Conservation (phyloP, 2,113 vertebrate genomes). For the Protomyctophum bolini region DNA sequence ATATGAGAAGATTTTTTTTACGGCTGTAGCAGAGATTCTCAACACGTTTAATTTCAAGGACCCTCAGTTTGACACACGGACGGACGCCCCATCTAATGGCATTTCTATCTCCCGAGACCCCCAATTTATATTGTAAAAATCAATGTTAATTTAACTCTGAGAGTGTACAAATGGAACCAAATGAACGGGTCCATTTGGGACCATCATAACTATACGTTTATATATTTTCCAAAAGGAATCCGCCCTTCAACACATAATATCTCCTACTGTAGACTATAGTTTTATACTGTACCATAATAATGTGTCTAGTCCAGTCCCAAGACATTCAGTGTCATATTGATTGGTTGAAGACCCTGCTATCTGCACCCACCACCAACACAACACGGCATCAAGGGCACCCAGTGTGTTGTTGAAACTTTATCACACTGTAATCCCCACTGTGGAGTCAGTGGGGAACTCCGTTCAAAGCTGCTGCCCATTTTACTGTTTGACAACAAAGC, state of each 20-base stretch:
- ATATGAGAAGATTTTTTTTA: no score
- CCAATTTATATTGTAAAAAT: no score
- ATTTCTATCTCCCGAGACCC: no score
- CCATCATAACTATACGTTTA: not conserved
- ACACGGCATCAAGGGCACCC: slow-evolving; percentile 28
- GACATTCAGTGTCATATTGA: not conserved
- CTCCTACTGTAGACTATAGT: not conserved
- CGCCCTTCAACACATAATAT: no score
- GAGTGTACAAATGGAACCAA: no score
- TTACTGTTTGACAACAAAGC: slow-evolving; percentile 61
- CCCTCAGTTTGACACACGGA: no score
- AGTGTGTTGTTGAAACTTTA: slow-evolving; percentile 51
- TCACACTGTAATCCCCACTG: slow-evolving; percentile 67
- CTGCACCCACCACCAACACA: slow-evolving; percentile 17
- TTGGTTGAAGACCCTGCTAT: slow-evolving; percentile 22
- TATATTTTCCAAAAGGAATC: not conserved
- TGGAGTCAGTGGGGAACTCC: slow-evolving; percentile 22
- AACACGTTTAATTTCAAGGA: no score
- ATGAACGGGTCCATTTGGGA: no score
- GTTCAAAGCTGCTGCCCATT: slow-evolving; percentile 42
- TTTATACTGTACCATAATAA: not conserved
- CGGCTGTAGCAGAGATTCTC: no score
- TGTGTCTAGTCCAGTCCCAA: not conserved
- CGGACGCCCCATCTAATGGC: no score
- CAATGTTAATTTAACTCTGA: no score